These are phyloP conservation scores for Nothocercus julius DNA, from an alignment of 2,113 vertebrate genomes.

Conservation along the genomic window DNA sequence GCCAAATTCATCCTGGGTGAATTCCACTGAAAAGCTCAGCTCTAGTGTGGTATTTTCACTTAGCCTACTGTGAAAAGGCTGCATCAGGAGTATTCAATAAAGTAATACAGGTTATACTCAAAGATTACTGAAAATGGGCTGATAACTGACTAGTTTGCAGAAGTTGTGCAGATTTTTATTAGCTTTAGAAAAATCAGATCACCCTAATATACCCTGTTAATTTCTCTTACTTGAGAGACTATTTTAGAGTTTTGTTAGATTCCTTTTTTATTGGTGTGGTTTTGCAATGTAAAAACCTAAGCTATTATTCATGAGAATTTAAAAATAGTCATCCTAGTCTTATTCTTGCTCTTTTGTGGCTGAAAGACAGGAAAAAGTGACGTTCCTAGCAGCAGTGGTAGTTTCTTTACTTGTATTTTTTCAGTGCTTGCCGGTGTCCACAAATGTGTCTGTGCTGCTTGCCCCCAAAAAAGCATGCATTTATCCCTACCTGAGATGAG, in stretches of 20 bases:
- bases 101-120: not conserved
- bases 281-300: conserved; percentile 23
- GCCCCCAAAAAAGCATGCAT: not conserved
- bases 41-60: not conserved
- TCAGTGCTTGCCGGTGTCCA: not conserved
- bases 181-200: not conserved
- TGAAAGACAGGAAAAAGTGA: not conserved
- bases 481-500: not conserved
- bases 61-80: not conserved
- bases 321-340: not conserved
- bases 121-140: not conserved
- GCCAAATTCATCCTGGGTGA: not conserved
- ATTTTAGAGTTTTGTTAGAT: not conserved
- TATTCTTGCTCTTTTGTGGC: not conserved
- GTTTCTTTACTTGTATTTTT: conserved; percentile 29
- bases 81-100: not conserved
- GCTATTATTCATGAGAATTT: conserved; percentile 32
- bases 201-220: conserved; percentile 8
- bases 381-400: not conserved
- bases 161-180: not conserved
- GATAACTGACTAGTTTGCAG: not conserved
- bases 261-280: conserved; percentile 11
- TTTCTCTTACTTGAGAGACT: not conserved
- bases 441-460: not conserved
- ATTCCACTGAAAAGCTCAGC: not conserved